phyloP scores from a whole-genome alignment of 2,888 invertebrate species.

The Lasioglossum marginatum region DNA sequence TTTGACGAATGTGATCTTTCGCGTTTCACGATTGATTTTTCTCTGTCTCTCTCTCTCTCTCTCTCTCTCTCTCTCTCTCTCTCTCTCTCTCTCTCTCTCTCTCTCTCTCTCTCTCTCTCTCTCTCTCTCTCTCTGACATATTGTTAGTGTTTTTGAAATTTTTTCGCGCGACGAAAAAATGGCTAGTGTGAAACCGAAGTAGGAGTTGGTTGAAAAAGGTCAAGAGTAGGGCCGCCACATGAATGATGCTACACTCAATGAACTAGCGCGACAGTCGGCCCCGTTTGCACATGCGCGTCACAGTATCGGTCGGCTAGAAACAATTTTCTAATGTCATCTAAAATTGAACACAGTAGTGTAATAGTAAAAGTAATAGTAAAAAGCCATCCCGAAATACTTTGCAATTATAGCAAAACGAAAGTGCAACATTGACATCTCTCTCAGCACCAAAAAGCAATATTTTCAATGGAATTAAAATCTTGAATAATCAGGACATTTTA shows the following conservation, averaged over 20 bases:
- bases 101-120: neutral
- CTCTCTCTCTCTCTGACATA: neutral
- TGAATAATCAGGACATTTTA: neutral
- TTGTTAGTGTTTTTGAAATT: neutral
- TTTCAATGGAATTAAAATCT: neutral
- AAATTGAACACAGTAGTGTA: neutral
- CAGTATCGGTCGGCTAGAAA: neutral
- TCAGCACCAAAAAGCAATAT: neutral
- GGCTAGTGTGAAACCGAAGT: neutral
- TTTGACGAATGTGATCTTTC: neutral
- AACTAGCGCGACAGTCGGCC: neutral
- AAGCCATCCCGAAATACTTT: neutral
- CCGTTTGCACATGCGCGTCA: neutral
- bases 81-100: neutral
- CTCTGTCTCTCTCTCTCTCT: neutral
- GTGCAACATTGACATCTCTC: neutral
- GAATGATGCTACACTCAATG: conserved; percentile 12
- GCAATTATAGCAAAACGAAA: neutral
- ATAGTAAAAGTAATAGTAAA: no score
- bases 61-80: neutral
- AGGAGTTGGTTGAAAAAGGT: neutral
- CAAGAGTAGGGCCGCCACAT: conserved; percentile 6
- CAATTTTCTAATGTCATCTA: neutral
- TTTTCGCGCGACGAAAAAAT: neutral
- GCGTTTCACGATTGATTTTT: neutral